Percentiles rank a stretch among this genome's conserved stretches.
Evolutionary conservation across 2,113 vertebrate species (phyloP).

Genomic region (Melanocharis versteri): DNA sequence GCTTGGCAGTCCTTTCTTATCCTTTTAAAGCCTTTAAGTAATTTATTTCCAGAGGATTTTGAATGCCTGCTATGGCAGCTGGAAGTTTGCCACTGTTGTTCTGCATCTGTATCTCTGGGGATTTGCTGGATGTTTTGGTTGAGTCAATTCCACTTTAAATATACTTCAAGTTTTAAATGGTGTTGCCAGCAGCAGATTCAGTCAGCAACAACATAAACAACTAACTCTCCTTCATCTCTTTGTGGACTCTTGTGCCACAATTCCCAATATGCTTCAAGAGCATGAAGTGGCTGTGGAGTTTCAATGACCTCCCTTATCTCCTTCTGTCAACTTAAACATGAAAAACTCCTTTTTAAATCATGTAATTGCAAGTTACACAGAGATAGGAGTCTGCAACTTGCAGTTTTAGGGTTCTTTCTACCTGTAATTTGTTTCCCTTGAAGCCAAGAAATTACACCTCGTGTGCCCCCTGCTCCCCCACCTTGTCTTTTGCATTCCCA

Average conservation of each 20-base stretch:
- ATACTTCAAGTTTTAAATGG: conserved; percentile 10
- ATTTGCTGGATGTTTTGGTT: conserved; percentile 45
- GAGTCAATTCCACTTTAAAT: conserved; percentile 37
- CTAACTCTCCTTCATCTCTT: not conserved
- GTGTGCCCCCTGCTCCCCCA: not conserved
- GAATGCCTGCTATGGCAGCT: not conserved
- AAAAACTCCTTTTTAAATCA: conserved; percentile 15
- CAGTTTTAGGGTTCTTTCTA: not conserved
- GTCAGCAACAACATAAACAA: not conserved
- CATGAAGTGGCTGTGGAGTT: conserved; percentile 18
- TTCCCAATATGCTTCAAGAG: not conserved
- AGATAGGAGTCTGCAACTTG: conserved; percentile 13
- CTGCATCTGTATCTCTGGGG: conserved; percentile 1
- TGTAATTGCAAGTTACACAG: conserved; percentile 37
- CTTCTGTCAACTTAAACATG: conserved; percentile 32
- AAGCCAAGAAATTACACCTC: not conserved
- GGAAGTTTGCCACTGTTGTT: conserved; percentile 48
- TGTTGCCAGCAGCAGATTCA: not conserved
- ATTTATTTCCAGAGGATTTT: conserved; percentile 42
- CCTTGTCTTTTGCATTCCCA: not conserved
- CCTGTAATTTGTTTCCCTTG: not conserved
- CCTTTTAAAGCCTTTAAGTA: conserved; percentile 4
- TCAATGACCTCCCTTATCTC: conserved; percentile 15
- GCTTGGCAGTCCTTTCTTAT: conserved; percentile 20
- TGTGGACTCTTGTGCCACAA: not conserved